A percentile compares a stretch with the other conserved stretches of the same genome.
Conservation (phyloP, 2,888 invertebrate species). For the Tenthredo amoena region DNA sequence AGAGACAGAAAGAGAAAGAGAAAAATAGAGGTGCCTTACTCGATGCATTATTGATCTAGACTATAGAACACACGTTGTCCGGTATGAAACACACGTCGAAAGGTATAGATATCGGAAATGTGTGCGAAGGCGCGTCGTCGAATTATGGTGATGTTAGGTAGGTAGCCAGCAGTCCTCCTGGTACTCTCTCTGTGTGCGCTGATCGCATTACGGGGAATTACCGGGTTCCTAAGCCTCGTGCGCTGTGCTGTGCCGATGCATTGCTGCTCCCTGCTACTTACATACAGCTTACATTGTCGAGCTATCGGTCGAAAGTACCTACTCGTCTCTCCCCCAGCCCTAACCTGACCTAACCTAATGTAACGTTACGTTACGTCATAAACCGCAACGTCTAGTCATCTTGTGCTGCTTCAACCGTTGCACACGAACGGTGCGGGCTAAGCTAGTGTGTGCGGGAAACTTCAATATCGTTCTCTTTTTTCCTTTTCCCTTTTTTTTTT, state of each 20-base stretch:
- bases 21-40: slow-evolving; percentile 19
- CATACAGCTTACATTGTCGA: slow-evolving; percentile 49
- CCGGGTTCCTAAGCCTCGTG: slow-evolving; percentile 73
- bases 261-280: slow-evolving; percentile 50
- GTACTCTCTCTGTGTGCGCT: slow-evolving; percentile 57
- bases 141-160: slow-evolving; percentile 25
- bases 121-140: slow-evolving; percentile 43
- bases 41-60: slow-evolving; percentile 45
- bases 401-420: slow-evolving; percentile 32
- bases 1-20: not conserved
- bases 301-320: slow-evolving; percentile 47
- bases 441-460: not conserved
- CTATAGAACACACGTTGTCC: slow-evolving; percentile 11
- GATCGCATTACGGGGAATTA: slow-evolving; percentile 78
- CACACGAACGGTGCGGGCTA: not conserved
- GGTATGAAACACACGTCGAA: not conserved
- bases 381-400: slow-evolving; percentile 42
- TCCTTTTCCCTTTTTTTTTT: not conserved
- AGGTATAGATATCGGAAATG: not conserved
- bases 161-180: not conserved
- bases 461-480: not conserved
- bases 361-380: slow-evolving; percentile 16
- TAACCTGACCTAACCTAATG: slow-evolving; percentile 19
- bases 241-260: slow-evolving; percentile 58
- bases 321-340: slow-evolving; percentile 28